Conservation (phyloP, 2,113 vertebrate genomes). For the Leptobrachium leishanense region DNA sequence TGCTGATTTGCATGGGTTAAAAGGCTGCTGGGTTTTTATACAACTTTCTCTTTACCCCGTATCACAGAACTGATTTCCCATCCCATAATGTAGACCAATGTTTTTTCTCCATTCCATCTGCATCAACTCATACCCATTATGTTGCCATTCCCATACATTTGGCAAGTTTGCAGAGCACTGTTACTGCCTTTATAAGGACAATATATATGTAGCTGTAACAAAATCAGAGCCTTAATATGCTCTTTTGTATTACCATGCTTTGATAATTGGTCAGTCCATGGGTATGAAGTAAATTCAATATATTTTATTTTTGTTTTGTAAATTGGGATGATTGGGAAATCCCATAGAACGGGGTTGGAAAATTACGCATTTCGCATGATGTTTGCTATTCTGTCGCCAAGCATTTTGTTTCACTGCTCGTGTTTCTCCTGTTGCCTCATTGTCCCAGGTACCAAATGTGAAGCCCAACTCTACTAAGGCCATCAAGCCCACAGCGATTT, state of each 20-base stretch:
- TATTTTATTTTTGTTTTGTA: not conserved
- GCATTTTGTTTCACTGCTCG: slow-evolving; percentile 59
- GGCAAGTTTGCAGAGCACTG: slow-evolving; percentile 33
- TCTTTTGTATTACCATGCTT: not conserved
- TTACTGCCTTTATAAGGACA: not conserved
- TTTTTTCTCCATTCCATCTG: not conserved
- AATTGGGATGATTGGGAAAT: slow-evolving; percentile 21
- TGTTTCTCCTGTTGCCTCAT: slow-evolving; percentile 74
- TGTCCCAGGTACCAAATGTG: slow-evolving; percentile 79
- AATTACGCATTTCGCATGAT: slow-evolving; percentile 18
- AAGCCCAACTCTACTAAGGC: slow-evolving; percentile 73
- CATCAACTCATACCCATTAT: slow-evolving; percentile 27
- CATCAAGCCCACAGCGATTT: slow-evolving; percentile 73
- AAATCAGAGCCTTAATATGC: not conserved
- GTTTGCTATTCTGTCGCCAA: slow-evolving; percentile 52
- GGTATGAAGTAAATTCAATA: not conserved
- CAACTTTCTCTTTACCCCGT: slow-evolving; percentile 7
- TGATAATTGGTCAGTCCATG: not conserved
- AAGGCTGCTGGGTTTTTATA: slow-evolving; percentile 27
- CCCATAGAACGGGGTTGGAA: slow-evolving; percentile 7
- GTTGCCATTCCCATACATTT: slow-evolving; percentile 5
- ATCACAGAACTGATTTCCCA: slow-evolving; percentile 20
- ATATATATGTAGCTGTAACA: not conserved
- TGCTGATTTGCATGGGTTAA: slow-evolving; percentile 19
- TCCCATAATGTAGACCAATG: slow-evolving; percentile 29